Conservation (phyloP, 2,888 invertebrate species). For the Aphodius granarius region DNA sequence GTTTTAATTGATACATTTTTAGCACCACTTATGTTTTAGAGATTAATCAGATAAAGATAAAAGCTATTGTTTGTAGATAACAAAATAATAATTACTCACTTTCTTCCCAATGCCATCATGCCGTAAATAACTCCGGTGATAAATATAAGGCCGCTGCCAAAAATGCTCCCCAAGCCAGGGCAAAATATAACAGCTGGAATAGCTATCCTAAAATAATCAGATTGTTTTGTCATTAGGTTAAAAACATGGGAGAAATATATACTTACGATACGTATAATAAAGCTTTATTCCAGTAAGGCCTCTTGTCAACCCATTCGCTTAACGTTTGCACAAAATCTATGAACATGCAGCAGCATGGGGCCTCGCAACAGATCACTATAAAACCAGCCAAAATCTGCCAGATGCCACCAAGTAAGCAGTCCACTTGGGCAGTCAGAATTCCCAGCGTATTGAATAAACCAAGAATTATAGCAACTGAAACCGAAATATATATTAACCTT, state of each 20-base stretch:
- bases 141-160: conserved; percentile 89
- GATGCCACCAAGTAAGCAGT: conserved; percentile 76
- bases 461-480: conserved; percentile 82
- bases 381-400: conserved; percentile 91
- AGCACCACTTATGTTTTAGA: background rate
- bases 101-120: conserved; percentile 93
- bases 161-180: conserved; percentile 72
- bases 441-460: conserved; percentile 76
- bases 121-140: conserved; percentile 88
- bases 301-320: conserved; percentile 78
- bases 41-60: conserved; percentile 16
- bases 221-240: background rate
- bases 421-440: conserved; percentile 64
- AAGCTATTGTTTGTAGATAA: conserved; percentile 12
- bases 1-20: background rate
- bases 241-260: conserved; percentile 13
- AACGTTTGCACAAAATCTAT: conserved; percentile 90
- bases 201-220: conserved; percentile 67
- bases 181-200: conserved; percentile 80
- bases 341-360: conserved; percentile 96
- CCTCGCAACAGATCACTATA: conserved; percentile 85
- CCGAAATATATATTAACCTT: conserved; percentile 13
- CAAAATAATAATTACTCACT: conserved; percentile 67
- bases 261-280: conserved; percentile 83
- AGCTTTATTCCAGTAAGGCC: conserved; percentile 90